phyloP scores from a whole-genome alignment of 1,140 invertebrate species.

The Wasmannia auropunctata region DNA sequence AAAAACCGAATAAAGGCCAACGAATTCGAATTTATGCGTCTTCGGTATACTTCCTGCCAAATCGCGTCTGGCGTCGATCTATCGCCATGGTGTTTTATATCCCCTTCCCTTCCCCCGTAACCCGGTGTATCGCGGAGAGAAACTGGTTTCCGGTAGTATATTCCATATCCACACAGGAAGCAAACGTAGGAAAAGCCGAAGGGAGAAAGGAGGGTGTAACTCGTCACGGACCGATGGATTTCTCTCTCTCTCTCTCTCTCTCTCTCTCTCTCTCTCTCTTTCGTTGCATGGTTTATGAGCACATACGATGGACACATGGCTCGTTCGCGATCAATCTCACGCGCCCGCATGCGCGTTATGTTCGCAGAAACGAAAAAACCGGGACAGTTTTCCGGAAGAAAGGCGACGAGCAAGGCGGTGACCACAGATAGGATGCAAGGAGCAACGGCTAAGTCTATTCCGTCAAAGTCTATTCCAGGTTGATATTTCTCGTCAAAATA shows the following conservation, averaged over 20 bases:
- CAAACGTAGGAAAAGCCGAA: slow-evolving; percentile 44
- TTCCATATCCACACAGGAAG: slow-evolving; percentile 63
- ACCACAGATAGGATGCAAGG: neutral
- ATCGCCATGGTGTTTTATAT: slow-evolving; percentile 50
- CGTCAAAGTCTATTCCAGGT: neutral
- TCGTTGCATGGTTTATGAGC: slow-evolving; percentile 73
- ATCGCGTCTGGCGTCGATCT: slow-evolving; percentile 64
- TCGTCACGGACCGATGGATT: slow-evolving; percentile 69
- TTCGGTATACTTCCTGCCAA: slow-evolving; percentile 52
- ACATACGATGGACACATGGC: slow-evolving; percentile 66
- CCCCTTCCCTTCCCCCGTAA: neutral
- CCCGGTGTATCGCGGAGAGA: slow-evolving; percentile 25
- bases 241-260: too few species aligned
- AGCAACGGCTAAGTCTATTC: neutral
- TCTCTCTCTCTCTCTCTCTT: too few species aligned
- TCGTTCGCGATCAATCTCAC: slow-evolving; percentile 67
- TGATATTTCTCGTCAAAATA: neutral
- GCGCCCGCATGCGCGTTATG: slow-evolving; percentile 63
- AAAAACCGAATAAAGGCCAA: slow-evolving; percentile 49
- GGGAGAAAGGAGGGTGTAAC: slow-evolving; percentile 30
- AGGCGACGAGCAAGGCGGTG: neutral
- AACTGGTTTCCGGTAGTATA: slow-evolving; percentile 68
- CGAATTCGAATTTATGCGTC: slow-evolving; percentile 5
- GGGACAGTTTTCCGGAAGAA: neutral
- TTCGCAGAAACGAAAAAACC: slow-evolving; percentile 36